Conservation (phyloP, 1,140 invertebrate genomes). For the Drosophila nasuta region DNA sequence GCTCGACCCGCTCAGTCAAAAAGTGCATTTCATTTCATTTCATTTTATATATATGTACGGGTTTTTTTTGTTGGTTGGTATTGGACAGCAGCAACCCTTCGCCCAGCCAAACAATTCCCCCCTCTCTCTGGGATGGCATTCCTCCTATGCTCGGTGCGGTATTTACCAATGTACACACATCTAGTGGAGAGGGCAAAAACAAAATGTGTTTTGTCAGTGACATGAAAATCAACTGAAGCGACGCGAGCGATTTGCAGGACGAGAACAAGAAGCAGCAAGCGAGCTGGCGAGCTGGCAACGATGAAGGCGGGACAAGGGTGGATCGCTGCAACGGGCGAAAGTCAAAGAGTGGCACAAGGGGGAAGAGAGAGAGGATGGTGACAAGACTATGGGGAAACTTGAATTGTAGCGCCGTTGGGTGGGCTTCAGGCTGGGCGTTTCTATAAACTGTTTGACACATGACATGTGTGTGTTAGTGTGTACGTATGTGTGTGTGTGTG, state of each 20-base stretch:
- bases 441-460: conserved; percentile 71
- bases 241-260: conserved; percentile 60
- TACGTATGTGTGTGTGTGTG: no score
- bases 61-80: conserved; percentile 6
- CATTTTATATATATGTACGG: neutral
- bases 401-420: conserved; percentile 22
- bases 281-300: neutral
- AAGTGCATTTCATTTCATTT: conserved; percentile 15
- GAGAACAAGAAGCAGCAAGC: conserved; percentile 7
- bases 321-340: neutral
- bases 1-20: conserved; percentile 17
- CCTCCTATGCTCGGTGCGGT: conserved; percentile 28
- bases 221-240: conserved; percentile 78
- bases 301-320: neutral
- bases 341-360: neutral
- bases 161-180: conserved; percentile 62
- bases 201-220: conserved; percentile 74
- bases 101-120: conserved; percentile 1
- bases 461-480: neutral
- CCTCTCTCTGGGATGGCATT: conserved; percentile 1
- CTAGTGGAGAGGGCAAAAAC: conserved; percentile 41
- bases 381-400: neutral
- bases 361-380: neutral
- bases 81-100: neutral
- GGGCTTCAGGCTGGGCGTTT: conserved; percentile 29